A percentile compares a stretch with the other conserved stretches of the same genome.
Evolutionary conservation across 1,140 invertebrate genomes (phyloP).

Genomic region (Copidosoma floridanum): DNA sequence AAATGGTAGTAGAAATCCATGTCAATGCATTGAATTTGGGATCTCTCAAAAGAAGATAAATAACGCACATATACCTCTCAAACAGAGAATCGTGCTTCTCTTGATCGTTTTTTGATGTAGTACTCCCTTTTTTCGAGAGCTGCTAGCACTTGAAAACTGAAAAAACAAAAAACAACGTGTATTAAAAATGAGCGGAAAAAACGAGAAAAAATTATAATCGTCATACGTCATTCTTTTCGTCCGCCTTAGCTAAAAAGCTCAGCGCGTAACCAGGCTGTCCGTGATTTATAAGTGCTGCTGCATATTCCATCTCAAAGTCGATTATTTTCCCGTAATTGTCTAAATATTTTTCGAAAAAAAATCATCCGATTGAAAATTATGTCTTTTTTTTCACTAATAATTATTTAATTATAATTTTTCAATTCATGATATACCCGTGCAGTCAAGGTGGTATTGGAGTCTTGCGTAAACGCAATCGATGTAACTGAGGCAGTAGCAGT

Average conservation of each 20-base stretch:
- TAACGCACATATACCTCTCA: too few species aligned
- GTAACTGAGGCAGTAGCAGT: slow-evolving; percentile 31
- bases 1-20: too few species aligned
- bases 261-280: slow-evolving; percentile 29
- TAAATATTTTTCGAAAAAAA: neutral
- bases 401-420: neutral
- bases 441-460: slow-evolving; percentile 24
- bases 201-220: neutral
- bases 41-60: too few species aligned
- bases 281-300: slow-evolving; percentile 31
- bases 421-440: too few species aligned
- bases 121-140: neutral
- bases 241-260: slow-evolving; percentile 22
- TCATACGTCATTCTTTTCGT: slow-evolving; percentile 11
- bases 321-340: slow-evolving; percentile 17
- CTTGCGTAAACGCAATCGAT: slow-evolving; percentile 25
- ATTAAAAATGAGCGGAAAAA: neutral
- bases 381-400: neutral
- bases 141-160: neutral
- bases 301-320: slow-evolving; percentile 31
- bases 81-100: slow-evolving; percentile 22
- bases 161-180: neutral
- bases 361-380: neutral
- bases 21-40: too few species aligned
- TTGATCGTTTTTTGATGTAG: slow-evolving; percentile 5